These are phyloP conservation scores for Tenthredo mesomela DNA, from an alignment of 2,888 invertebrate species.

Conservation along the genomic window DNA sequence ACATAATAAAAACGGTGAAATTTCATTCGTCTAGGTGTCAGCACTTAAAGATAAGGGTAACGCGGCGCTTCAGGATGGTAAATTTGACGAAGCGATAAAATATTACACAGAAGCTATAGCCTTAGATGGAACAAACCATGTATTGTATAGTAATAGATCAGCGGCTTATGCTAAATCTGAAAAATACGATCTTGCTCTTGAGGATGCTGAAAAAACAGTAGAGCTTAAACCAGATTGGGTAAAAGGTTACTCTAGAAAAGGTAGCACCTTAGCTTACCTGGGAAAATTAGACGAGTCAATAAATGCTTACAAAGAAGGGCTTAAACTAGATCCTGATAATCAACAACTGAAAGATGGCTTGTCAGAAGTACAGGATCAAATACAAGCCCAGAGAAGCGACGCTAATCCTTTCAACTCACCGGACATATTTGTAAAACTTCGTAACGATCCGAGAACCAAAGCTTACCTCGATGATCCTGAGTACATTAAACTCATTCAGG, in stretches of 20 bases:
- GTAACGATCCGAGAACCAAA: constrained; percentile 85
- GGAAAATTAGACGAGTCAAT: constrained; percentile 88
- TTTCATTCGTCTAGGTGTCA: constrained; percentile 82
- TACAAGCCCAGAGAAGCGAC: constrained; percentile 74
- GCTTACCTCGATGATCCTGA: constrained; percentile 88
- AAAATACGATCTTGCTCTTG: constrained; percentile 86
- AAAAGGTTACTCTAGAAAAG: constrained; percentile 94
- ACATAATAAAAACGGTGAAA: background rate
- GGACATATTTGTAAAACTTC: constrained; percentile 82
- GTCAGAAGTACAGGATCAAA: constrained; percentile 82
- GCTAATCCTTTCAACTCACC: constrained; percentile 81
- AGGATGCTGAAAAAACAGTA: constrained; percentile 93
- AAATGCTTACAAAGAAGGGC: constrained; percentile 86
- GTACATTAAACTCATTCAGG: constrained; percentile 83
- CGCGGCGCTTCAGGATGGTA: constrained; percentile 87
- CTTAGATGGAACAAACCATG: constrained; percentile 90
- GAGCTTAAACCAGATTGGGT: constrained; percentile 91
- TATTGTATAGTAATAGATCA: constrained; percentile 94
- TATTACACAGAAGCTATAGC: constrained; percentile 90
- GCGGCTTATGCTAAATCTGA: constrained; percentile 93
- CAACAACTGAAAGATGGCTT: constrained; percentile 85
- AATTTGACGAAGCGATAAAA: constrained; percentile 89
- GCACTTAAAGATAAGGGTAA: constrained; percentile 94
- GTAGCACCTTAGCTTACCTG: constrained; percentile 90
- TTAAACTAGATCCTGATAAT: constrained; percentile 87